These are phyloP conservation scores for Xenotilapia leptura DNA, from an alignment of 2,113 vertebrate species.

Conservation along the genomic window DNA sequence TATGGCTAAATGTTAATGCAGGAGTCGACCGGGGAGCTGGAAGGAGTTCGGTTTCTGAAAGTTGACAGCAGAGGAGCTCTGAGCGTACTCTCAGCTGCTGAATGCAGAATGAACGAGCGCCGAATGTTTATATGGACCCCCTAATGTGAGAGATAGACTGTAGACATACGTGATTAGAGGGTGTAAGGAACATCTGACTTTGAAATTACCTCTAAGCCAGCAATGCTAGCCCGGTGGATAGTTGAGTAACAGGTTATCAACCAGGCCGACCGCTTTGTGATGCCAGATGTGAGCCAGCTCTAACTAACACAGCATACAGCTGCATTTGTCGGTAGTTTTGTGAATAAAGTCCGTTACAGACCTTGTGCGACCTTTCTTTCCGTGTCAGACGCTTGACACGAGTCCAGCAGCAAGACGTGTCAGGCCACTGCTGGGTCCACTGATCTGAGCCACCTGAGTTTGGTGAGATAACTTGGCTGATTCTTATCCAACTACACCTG, in stretches of 20 bases:
- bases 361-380: background rate
- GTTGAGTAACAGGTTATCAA: background rate
- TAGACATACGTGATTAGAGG: background rate
- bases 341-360: background rate
- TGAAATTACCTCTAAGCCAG: background rate
- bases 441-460: background rate
- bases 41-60: background rate
- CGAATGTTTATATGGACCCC: background rate
- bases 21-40: background rate
- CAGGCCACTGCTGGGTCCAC: background rate
- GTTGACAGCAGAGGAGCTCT: background rate
- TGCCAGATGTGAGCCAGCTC: background rate
- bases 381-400: background rate
- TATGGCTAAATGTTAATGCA: background rate
- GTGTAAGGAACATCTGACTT: background rate
- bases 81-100: background rate
- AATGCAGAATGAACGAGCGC: background rate
- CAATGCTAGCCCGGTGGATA: background rate
- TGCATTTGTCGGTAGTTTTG: background rate
- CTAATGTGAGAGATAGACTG: background rate
- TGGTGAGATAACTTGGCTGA: background rate
- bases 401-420: background rate
- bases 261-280: background rate
- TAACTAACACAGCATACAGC: background rate
- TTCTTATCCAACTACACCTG: constrained; percentile 7